Percentiles rank a stretch among this genome's conserved stretches.
Evolutionary conservation across 1,140 invertebrate genomes (phyloP).

Genomic region (Scaptomyza graminum): DNA sequence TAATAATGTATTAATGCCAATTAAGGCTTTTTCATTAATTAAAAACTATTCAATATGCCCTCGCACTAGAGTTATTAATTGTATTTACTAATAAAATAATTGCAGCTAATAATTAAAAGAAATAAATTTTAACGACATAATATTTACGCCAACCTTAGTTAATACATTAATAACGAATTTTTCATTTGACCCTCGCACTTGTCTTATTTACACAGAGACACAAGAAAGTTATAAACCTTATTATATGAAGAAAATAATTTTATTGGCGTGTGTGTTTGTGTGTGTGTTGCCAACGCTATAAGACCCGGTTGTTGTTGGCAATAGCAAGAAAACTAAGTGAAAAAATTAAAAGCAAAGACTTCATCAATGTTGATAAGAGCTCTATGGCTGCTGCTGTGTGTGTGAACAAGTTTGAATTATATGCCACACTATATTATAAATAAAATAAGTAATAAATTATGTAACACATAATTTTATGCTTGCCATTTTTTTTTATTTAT

Average conservation of each 20-base stretch:
- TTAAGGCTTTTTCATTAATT: no score
- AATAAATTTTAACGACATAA: no score
- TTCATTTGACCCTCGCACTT: slow-evolving; percentile 12
- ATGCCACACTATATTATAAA: slow-evolving; percentile 69
- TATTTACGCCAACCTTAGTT: no score
- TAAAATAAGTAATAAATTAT: slow-evolving; percentile 75
- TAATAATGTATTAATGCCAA: no score
- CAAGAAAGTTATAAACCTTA: slow-evolving; percentile 81
- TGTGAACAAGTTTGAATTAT: slow-evolving; percentile 58
- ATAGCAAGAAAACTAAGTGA: slow-evolving; percentile 18
- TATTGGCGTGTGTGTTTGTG: slow-evolving; percentile 42
- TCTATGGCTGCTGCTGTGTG: slow-evolving; percentile 20
- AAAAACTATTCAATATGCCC: no score
- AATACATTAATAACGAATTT: not conserved
- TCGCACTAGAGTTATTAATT: no score
- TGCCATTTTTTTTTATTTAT: no score
- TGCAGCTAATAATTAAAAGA: no score
- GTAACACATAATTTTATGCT: slow-evolving; percentile 3
- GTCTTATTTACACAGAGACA: slow-evolving; percentile 49
- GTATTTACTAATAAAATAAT: no score
- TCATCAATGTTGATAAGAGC: slow-evolving; percentile 74
- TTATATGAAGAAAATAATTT: slow-evolving; percentile 82
- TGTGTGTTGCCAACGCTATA: slow-evolving; percentile 10
- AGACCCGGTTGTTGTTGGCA: slow-evolving; percentile 38
- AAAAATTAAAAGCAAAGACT: slow-evolving; percentile 77